Evolutionary conservation across 2,797 vertebrate genomes (phyloP).

Genomic region (Cheirogaleus major): DNA sequence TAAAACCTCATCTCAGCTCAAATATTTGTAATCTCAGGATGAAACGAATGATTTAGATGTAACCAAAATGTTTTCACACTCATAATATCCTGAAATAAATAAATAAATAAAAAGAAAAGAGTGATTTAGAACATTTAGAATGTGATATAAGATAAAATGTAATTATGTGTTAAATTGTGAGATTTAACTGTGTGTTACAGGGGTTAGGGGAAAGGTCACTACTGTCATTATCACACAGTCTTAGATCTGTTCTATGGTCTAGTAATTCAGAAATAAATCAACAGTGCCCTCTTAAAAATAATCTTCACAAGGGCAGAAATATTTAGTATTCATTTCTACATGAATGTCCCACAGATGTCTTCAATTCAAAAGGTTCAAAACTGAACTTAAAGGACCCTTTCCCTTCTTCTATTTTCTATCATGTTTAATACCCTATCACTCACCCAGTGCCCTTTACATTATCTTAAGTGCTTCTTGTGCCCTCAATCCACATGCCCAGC

Average conservation of each 20-base stretch:
- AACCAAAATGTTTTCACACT: no score
- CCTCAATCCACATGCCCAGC: background rate
- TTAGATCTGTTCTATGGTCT: background rate
- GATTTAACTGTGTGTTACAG: background rate
- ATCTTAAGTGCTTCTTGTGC: background rate
- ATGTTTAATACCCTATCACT: background rate
- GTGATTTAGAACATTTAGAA: conserved; percentile 16
- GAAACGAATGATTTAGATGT: background rate
- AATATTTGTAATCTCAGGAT: background rate
- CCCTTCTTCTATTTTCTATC: background rate
- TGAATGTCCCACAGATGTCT: background rate
- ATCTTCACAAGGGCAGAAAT: background rate
- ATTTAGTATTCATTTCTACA: background rate
- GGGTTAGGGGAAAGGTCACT: background rate
- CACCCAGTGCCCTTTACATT: background rate
- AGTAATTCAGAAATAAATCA: conserved; percentile 36
- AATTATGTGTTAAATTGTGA: background rate
- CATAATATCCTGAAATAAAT: no score
- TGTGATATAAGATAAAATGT: background rate
- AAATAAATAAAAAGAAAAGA: background rate
- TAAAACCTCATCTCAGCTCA: conserved; percentile 33
- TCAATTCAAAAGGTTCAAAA: conserved; percentile 41
- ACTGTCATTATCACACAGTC: background rate
- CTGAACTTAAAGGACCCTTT: background rate
- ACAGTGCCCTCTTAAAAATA: background rate